phyloP scores from a whole-genome alignment of 2,888 invertebrate genomes.

The Cryptocephalus primarius region DNA sequence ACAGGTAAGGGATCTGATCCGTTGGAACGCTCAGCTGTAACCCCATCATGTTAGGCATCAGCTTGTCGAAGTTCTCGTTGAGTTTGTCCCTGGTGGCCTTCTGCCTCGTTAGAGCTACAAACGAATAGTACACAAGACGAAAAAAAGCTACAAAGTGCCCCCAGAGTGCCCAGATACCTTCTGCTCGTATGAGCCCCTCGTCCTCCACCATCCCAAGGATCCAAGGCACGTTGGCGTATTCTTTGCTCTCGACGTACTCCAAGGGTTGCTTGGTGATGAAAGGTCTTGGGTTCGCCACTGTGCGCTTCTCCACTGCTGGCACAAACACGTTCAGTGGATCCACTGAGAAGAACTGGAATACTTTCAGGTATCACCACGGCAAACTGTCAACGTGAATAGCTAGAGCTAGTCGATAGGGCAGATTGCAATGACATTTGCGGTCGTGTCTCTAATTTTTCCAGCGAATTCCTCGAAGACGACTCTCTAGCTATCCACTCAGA shows the following conservation, averaged over 20 bases:
- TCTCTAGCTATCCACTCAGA: no score
- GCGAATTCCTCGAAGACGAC: no score
- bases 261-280: conserved; percentile 37
- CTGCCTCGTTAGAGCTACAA: conserved; percentile 20
- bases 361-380: neutral
- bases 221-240: conserved; percentile 37
- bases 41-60: conserved; percentile 16
- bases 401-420: no score
- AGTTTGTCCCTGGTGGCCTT: conserved; percentile 12
- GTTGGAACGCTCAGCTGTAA: conserved; percentile 14
- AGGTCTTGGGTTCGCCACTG: conserved; percentile 26
- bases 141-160: neutral
- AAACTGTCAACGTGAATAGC: no score
- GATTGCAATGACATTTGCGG: no score
- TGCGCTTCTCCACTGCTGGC: conserved; percentile 35
- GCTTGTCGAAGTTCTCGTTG: conserved; percentile 17
- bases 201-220: conserved; percentile 37
- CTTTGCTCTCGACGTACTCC: conserved; percentile 29
- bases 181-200: conserved; percentile 41
- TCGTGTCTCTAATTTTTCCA: no score
- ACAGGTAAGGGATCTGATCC: conserved; percentile 10
- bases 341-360: conserved; percentile 35
- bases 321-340: conserved; percentile 40
- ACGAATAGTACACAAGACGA: neutral
- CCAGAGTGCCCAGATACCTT: no score